phyloP scores from a whole-genome alignment of 2,113 vertebrate genomes.

The Xenopus borealis region DNA sequence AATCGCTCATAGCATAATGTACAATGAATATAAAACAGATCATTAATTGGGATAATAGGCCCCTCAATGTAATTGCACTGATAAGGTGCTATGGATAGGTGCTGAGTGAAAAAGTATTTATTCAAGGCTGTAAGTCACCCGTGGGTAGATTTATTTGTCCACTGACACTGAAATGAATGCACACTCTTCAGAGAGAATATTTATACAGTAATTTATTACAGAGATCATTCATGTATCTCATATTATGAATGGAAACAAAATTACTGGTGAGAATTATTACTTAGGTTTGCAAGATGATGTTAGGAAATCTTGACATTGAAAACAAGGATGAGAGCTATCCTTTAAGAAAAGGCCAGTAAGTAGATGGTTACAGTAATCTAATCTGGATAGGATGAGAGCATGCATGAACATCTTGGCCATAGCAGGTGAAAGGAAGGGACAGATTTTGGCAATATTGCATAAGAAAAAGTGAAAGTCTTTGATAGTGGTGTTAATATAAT shows the following conservation, averaged over 20 bases:
- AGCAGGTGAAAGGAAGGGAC: too few relatives aligned
- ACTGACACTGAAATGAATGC: conserved; percentile 71
- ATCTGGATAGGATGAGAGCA: too few relatives aligned
- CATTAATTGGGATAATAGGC: conserved; percentile 87
- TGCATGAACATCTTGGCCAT: too few relatives aligned
- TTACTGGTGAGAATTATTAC: conserved; percentile 61
- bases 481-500: too few relatives aligned
- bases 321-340: conserved; percentile 40
- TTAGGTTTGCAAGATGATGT: conserved; percentile 47
- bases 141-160: conserved; percentile 81
- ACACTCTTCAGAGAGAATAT: conserved; percentile 66
- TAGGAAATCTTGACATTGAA: conserved; percentile 53
- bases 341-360: background rate
- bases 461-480: too few relatives aligned
- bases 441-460: too few relatives aligned
- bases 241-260: conserved; percentile 72
- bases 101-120: conserved; percentile 72
- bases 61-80: conserved; percentile 81
- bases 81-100: conserved; percentile 72
- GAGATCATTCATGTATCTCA: conserved; percentile 67
- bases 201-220: conserved; percentile 69
- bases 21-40: conserved; percentile 80
- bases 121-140: conserved; percentile 80
- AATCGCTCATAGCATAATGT: conserved; percentile 70
- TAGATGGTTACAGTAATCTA: too few relatives aligned